phyloP scores from a whole-genome alignment of 1,140 invertebrate species.

The Radopholus similis region DNA sequence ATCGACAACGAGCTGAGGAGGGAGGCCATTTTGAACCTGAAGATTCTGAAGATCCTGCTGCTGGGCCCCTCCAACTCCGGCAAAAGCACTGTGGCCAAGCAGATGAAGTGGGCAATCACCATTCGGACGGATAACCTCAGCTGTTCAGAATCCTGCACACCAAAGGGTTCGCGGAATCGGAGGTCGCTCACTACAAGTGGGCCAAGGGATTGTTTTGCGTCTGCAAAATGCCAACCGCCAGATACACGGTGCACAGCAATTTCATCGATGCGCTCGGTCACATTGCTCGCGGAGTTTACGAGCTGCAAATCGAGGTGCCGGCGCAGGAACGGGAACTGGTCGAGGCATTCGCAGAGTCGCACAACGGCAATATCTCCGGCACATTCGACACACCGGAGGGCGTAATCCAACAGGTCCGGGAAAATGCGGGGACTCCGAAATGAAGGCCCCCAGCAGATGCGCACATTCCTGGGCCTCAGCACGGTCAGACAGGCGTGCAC shows the following conservation, averaged over 20 bases:
- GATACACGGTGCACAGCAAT: conserved; percentile 15
- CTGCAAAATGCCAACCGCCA: background rate
- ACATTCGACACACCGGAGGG: no score
- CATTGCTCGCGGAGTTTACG: conserved; percentile 2
- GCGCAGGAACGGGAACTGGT: conserved; percentile 1
- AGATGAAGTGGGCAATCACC: conserved; percentile 1
- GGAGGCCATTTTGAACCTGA: background rate
- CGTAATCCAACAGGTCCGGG: background rate
- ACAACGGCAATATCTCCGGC: conserved; percentile 19
- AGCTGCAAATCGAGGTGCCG: conserved; percentile 6
- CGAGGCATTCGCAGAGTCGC: background rate
- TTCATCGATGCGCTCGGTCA: conserved; percentile 11
- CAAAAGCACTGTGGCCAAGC: conserved; percentile 17
- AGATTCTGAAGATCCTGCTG: conserved; percentile 5
- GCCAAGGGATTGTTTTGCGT: background rate
- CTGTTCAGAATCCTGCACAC: conserved; percentile 16
- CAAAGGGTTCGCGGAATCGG: conserved; percentile 1
- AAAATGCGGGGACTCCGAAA: background rate
- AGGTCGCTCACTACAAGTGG: conserved; percentile 9
- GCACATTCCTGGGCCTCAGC: background rate
- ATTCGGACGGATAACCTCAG: background rate
- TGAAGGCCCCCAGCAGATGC: background rate
- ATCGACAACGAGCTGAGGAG: conserved; percentile 7
- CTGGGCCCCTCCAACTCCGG: conserved; percentile 16
- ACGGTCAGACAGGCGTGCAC: conserved; percentile 4